phyloP scores from a whole-genome alignment of 2,888 invertebrate species.

The Lasioglossum villosulum region DNA sequence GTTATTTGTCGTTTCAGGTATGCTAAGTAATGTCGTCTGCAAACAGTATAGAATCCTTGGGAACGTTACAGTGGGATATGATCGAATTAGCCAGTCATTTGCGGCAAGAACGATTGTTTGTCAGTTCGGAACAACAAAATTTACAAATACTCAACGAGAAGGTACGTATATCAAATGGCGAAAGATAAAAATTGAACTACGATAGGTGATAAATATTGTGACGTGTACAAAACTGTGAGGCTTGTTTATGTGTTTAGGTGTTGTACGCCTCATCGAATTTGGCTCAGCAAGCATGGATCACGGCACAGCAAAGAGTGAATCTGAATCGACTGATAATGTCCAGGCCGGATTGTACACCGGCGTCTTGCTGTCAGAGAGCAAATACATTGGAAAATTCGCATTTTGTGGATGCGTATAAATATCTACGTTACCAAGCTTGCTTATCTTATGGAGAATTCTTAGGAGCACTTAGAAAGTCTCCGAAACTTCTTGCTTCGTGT shows the following conservation, averaged over 20 bases:
- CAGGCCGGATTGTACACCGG: constrained; percentile 90
- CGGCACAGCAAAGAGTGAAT: constrained; percentile 93
- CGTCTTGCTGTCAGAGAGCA: constrained; percentile 90
- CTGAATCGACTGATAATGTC: constrained; percentile 91
- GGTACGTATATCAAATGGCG: constrained; percentile 84
- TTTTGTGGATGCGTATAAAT: constrained; percentile 93
- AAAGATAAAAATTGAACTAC: not conserved
- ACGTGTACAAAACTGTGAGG: not conserved
- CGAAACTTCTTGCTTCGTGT: constrained; percentile 89
- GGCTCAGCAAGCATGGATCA: constrained; percentile 93
- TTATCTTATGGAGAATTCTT: constrained; percentile 90
- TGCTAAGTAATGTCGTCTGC: constrained; percentile 80
- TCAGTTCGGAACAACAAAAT: constrained; percentile 93
- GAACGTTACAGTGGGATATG: constrained; percentile 85
- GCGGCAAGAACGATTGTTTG: constrained; percentile 94
- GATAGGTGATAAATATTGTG: not conserved
- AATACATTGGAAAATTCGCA: constrained; percentile 87
- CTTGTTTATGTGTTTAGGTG: constrained; percentile 81
- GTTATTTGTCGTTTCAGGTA: constrained; percentile 21
- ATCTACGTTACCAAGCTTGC: constrained; percentile 92
- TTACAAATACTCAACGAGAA: constrained; percentile 91
- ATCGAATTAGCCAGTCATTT: constrained; percentile 89
- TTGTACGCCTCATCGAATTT: constrained; percentile 86
- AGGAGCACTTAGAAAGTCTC: constrained; percentile 88
- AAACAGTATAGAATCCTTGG: constrained; percentile 81